Evolutionary conservation across 2,888 invertebrate species (phyloP).

Genomic region (Apamea crenata): DNA sequence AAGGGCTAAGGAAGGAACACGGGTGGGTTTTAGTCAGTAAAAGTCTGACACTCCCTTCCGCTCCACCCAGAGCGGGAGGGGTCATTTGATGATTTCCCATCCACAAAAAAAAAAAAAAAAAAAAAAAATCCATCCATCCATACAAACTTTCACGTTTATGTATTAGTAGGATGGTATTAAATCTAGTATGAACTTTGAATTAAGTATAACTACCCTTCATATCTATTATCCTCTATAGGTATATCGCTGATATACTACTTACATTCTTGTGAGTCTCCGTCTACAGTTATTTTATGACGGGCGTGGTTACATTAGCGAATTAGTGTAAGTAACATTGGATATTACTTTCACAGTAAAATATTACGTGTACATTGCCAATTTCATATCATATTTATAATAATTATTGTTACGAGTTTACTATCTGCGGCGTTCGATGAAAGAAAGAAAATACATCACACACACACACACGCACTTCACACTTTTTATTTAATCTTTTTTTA

Average conservation of each 20-base stretch:
- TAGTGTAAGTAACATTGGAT: conserved; percentile 36
- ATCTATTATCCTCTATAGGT: neutral
- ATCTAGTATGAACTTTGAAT: neutral
- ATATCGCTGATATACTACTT: conserved; percentile 11
- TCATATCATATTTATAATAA: conserved; percentile 10
- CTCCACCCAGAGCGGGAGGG: no score
- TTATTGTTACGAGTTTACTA: conserved; percentile 1
- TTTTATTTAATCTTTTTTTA: no score
- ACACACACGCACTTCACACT: no score
- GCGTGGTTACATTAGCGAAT: conserved; percentile 44
- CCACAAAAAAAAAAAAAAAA: no score
- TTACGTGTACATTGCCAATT: conserved; percentile 18
- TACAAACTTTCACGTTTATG: no score
- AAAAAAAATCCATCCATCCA: no score
- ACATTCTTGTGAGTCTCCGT: neutral
- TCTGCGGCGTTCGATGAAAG: neutral
- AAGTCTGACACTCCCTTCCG: no score
- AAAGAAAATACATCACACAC: no score
- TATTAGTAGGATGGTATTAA: no score
- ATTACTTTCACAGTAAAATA: conserved; percentile 32
- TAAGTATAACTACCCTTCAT: neutral
- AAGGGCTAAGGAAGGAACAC: no score
- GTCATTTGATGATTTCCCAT: no score
- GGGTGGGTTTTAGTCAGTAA: no score
- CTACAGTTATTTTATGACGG: conserved; percentile 33